Conservation (phyloP, 2,888 invertebrate species). For the Chrysotoxum bicinctum region DNA sequence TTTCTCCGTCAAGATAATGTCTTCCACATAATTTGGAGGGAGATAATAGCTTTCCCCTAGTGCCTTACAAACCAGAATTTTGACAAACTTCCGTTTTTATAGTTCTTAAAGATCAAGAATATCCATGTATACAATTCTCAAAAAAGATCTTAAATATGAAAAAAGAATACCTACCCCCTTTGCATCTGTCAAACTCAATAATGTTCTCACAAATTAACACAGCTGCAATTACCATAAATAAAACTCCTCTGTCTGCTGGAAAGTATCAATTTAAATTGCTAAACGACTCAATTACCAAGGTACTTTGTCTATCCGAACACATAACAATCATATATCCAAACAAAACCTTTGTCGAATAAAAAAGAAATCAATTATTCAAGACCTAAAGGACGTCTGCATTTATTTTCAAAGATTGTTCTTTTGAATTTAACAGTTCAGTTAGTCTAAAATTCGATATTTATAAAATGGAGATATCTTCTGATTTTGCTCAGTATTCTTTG, state of each 20-base stretch:
- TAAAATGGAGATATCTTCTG: neutral
- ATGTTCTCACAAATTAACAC: neutral
- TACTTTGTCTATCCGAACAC: neutral
- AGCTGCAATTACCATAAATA: neutral
- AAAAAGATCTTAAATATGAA: too few relatives aligned
- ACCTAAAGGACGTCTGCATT: neutral
- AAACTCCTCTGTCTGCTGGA: neutral
- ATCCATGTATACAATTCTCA: too few relatives aligned
- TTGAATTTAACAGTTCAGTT: neutral
- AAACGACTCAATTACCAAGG: neutral
- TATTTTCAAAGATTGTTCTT: neutral
- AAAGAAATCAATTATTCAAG: neutral
- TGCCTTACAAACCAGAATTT: too few relatives aligned
- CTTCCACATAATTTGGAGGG: too few relatives aligned
- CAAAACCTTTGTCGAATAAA: neutral
- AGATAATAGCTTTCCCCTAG: too few relatives aligned
- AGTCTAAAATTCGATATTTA: neutral
- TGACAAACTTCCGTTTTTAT: too few relatives aligned
- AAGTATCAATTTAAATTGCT: slow-evolving; percentile 2
- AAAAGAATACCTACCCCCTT: neutral
- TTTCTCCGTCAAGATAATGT: too few relatives aligned
- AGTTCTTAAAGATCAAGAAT: too few relatives aligned
- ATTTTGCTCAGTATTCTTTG: neutral
- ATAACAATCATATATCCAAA: neutral
- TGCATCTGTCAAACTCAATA: neutral